Percentiles rank a stretch among this genome's conserved stretches.
Evolutionary conservation across 2,888 invertebrate species (phyloP).

Genomic region (Tetheella fluctuosa): DNA sequence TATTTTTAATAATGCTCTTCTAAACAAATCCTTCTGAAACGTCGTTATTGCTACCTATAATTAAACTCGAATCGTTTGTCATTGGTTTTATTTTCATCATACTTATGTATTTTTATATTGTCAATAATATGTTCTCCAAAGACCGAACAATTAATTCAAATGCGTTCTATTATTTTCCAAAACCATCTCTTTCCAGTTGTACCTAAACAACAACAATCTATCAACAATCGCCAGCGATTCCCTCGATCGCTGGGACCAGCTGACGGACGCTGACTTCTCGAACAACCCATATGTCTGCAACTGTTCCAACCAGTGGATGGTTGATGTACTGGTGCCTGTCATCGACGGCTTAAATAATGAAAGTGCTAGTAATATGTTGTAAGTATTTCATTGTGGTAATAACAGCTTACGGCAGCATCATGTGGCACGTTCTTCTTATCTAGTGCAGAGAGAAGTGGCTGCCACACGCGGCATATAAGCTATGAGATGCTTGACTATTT

Average conservation of each 20-base stretch:
- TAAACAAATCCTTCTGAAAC: too few species aligned
- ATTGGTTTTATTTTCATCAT: too few species aligned
- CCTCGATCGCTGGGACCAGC: slow-evolving; percentile 86
- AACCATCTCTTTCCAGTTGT: slow-evolving; percentile 83
- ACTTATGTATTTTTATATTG: too few species aligned
- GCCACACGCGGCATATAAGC: too few species aligned
- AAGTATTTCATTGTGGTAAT: slow-evolving; percentile 37
- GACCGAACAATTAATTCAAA: too few species aligned
- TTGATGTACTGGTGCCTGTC: slow-evolving; percentile 84
- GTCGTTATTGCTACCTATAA: too few species aligned
- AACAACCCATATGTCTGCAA: slow-evolving; percentile 91
- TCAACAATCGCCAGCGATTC: slow-evolving; percentile 83
- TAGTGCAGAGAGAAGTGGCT: too few species aligned
- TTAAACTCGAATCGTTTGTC: too few species aligned
- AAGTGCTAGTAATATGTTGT: slow-evolving; percentile 69
- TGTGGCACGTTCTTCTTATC: too few species aligned
- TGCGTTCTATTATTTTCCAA: too few species aligned
- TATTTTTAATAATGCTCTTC: not conserved
- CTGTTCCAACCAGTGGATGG: slow-evolving; percentile 89
- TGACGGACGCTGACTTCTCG: slow-evolving; percentile 85
- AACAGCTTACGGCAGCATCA: not conserved
- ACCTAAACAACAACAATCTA: slow-evolving; percentile 88
- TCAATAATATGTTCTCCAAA: too few species aligned
- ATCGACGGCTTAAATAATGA: slow-evolving; percentile 61
- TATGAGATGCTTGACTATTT: too few species aligned